Evolutionary conservation across 2,113 vertebrate species (phyloP).

Genomic region (Tor tambroides): DNA sequence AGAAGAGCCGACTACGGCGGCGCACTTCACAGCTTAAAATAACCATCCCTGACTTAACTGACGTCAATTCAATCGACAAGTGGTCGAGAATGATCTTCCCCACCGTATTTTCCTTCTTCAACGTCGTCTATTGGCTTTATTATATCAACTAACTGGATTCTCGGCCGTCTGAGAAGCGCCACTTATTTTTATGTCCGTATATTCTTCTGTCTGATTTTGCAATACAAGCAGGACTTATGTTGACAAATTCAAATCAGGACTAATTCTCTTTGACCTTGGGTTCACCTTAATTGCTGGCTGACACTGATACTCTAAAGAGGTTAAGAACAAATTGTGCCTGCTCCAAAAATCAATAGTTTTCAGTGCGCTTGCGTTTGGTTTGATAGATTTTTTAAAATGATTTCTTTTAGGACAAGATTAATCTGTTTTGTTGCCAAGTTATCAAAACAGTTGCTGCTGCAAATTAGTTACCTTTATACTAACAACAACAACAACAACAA

Average conservation of each 20-base stretch:
- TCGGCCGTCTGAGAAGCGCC: background rate
- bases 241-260: slow-evolving; percentile 76
- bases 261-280: slow-evolving; percentile 77
- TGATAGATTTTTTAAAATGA: slow-evolving; percentile 51
- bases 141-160: slow-evolving; percentile 88
- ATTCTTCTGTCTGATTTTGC: slow-evolving; percentile 74
- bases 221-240: slow-evolving; percentile 82
- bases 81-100: slow-evolving; percentile 99
- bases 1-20: slow-evolving; percentile 93
- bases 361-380: slow-evolving; percentile 51
- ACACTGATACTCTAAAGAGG: slow-evolving; percentile 71
- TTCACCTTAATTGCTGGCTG: slow-evolving; percentile 92
- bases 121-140: slow-evolving; percentile 98
- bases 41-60: slow-evolving; percentile 97
- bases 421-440: slow-evolving; percentile 39
- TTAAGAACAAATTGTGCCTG: slow-evolving; percentile 74
- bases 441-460: slow-evolving; percentile 3
- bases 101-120: slow-evolving; percentile 97
- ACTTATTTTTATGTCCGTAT: slow-evolving; percentile 5
- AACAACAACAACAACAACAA: too few species aligned
- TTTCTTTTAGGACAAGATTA: slow-evolving; percentile 45
- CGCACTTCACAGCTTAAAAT: slow-evolving; percentile 96
- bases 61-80: slow-evolving; percentile 98
- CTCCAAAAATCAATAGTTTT: slow-evolving; percentile 58
- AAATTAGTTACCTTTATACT: background rate